Evolutionary conservation across 2,113 vertebrate genomes (phyloP).

Genomic region (Leucopsar rothschildi): DNA sequence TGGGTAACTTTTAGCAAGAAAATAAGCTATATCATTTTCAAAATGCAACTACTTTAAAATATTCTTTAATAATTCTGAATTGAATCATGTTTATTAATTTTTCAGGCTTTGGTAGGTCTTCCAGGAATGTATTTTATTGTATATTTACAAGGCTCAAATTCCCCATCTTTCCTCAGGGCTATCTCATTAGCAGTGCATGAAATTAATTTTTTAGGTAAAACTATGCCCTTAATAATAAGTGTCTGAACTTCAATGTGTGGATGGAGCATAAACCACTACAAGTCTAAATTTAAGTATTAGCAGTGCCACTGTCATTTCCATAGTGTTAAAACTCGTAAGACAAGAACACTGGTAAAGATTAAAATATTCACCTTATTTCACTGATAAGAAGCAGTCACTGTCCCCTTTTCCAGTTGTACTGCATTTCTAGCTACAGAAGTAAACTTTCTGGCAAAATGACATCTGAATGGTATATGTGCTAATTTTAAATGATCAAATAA

Average conservation of each 20-base stretch:
- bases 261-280: not conserved
- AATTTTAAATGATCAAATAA: slow-evolving; percentile 2
- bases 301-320: not conserved
- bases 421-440: not conserved
- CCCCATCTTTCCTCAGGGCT: not conserved
- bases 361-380: not conserved
- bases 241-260: not conserved
- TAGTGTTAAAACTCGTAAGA: not conserved
- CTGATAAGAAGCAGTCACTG: not conserved
- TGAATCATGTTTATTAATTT: not conserved
- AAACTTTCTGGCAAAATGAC: slow-evolving; percentile 3
- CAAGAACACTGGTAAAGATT: not conserved
- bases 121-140: not conserved
- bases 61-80: not conserved
- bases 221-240: not conserved
- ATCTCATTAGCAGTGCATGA: not conserved
- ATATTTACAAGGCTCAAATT: not conserved
- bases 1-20: not conserved
- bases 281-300: not conserved
- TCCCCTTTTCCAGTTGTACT: not conserved
- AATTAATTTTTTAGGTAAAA: not conserved
- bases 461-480: not conserved
- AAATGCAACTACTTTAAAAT: not conserved
- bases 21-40: not conserved
- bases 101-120: not conserved